phyloP scores from a whole-genome alignment of 2,888 invertebrate genomes.

The Hirudinaria manillensis region DNA sequence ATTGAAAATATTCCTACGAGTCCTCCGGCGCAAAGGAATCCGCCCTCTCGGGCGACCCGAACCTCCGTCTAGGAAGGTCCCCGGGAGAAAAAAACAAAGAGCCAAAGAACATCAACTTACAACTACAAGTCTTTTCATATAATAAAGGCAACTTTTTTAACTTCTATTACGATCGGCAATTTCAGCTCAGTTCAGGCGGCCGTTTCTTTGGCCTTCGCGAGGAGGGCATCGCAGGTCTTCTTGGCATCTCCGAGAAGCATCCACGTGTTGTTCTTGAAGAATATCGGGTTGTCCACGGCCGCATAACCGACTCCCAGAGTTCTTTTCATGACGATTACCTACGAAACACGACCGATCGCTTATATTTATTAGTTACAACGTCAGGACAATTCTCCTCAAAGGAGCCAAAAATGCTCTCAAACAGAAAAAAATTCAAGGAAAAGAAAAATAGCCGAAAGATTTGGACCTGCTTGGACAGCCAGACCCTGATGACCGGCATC shows the following conservation, averaged over 20 bases:
- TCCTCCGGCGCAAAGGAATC: too few relatives aligned
- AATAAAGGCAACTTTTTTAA: too few relatives aligned
- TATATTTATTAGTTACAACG: not conserved
- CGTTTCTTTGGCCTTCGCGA: constrained; percentile 62
- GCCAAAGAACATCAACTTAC: too few relatives aligned
- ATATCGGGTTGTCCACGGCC: constrained; percentile 84
- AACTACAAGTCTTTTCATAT: too few relatives aligned
- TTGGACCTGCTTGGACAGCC: constrained; percentile 73
- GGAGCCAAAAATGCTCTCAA: not conserved
- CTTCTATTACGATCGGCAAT: too few relatives aligned
- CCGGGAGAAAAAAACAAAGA: too few relatives aligned
- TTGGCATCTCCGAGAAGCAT: constrained; percentile 85
- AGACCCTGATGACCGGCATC: constrained; percentile 83
- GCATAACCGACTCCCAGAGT: constrained; percentile 81
- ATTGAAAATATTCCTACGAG: not conserved
- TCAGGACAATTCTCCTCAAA: not conserved
- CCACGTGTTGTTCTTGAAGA: constrained; percentile 77
- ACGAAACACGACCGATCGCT: constrained; percentile 28
- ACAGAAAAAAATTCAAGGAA: too few relatives aligned
- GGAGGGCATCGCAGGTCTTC: constrained; percentile 77
- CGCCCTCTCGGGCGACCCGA: too few relatives aligned
- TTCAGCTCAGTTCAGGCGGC: not conserved
- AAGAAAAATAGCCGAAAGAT: too few relatives aligned
- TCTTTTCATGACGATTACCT: constrained; percentile 84
- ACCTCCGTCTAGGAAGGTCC: too few relatives aligned